Base-by-base conservation (phyloP, 2,888 invertebrate species). In the Lasioglossum morio region DNA sequence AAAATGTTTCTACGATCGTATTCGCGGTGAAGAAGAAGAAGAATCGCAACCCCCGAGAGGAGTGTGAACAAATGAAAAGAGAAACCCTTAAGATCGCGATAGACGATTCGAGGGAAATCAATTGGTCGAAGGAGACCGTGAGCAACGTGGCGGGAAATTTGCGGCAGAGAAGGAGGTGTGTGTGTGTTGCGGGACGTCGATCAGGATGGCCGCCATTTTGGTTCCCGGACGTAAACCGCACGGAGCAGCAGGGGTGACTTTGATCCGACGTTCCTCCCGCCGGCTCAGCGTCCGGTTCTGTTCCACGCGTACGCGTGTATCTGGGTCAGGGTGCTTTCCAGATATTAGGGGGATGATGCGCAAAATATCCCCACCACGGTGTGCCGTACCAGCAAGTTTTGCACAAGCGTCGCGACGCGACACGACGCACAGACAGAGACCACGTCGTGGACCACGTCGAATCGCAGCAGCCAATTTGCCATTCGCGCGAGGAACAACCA, bases 301-400 rank as follows among this genome's bases (percentile, higher is more conserved):
- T 76, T 86, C 79, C 69, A 77, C 85, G 76, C 84, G 78, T 82
- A 69, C 85, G 66, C 30, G 87, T 81, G 85, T 89, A 94, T 93
- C 90, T 94, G 90, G 94, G 94, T 94, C 94, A 94, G 93, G 93
- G 93, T 94, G 93, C 92, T 92, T 92, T 92, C 90, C 92, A 90
- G 94, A 94, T 94, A 94, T 94, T 93, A 94, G 93, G 93, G 93
- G 93, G 93, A 94, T 94, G 94, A 94, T 94, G 94, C 94, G 94
- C 94, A 94, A 94, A 94, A 94, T 94, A 94, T 94, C 94, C 94
- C 94, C 94, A 92, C 94, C 89, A 92, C 88, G 66, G 48, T 10
- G 75, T 83, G 57, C 86, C 77, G 82, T 88, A 87, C 85, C 75
- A 74, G 87, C 72, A 79, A 88, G 77, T 83, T 88, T 88, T 88